Percentiles rank a stretch among this genome's conserved stretches.
Evolutionary conservation across 2,888 invertebrate genomes (phyloP).

Genomic region (Epistrophella euchroma): DNA sequence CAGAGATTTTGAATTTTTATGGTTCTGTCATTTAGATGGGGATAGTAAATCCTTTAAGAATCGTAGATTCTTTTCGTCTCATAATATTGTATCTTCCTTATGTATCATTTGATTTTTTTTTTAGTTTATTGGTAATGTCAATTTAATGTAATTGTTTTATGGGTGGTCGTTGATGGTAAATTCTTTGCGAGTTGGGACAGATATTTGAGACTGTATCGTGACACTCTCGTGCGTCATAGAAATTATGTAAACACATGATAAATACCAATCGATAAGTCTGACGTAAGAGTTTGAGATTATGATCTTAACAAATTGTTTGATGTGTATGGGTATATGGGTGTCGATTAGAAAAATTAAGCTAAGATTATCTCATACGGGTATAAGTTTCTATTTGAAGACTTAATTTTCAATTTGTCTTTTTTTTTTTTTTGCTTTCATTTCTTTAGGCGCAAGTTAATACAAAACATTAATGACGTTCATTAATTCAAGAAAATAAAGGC

Average conservation of each 20-base stretch:
- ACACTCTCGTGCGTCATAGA: conserved; percentile 1
- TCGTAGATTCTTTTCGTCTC: conserved; percentile 47
- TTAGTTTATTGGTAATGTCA: conserved; percentile 72
- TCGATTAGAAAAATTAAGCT: not conserved
- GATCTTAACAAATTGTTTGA: not conserved
- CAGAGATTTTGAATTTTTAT: conserved; percentile 69
- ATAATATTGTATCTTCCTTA: not conserved
- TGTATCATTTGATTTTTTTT: not conserved
- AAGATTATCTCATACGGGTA: not conserved
- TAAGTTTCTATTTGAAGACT: not conserved
- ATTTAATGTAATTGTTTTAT: conserved; percentile 71
- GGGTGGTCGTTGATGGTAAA: conserved; percentile 63
- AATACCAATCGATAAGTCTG: conserved; percentile 59
- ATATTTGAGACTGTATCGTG: conserved; percentile 58
- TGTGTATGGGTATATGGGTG: not conserved
- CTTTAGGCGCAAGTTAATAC: too few species aligned
- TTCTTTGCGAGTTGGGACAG: conserved; percentile 44
- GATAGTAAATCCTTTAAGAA: conserved; percentile 65
- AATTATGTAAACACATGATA: conserved; percentile 60
- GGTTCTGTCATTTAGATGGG: conserved; percentile 62
- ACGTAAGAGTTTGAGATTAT: not conserved
- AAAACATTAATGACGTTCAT: not conserved
- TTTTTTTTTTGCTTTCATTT: too few species aligned
- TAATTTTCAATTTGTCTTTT: not conserved
- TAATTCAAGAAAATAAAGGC: too few species aligned